Evolutionary conservation across 2,113 vertebrate genomes (phyloP).

Genomic region (Scortum barcoo): DNA sequence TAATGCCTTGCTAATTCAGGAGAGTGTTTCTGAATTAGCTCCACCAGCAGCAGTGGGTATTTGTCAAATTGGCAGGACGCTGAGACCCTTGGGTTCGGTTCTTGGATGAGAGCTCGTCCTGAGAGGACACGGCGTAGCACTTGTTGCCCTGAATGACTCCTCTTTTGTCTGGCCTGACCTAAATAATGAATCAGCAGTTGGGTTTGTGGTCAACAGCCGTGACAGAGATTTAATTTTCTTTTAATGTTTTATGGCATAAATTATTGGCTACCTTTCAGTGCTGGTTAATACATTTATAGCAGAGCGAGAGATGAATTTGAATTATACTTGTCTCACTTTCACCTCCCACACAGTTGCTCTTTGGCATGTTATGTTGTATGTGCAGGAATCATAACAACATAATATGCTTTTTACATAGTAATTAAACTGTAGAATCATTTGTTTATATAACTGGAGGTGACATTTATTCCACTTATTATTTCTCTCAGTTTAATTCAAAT

Average conservation of each 20-base stretch:
- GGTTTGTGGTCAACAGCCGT: conserved; percentile 2
- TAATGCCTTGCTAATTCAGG: conserved; percentile 35
- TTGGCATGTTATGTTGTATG: background rate
- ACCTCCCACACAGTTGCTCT: background rate
- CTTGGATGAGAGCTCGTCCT: conserved; percentile 45
- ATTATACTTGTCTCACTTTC: background rate
- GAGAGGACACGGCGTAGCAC: conserved; percentile 25
- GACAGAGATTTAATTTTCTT: background rate
- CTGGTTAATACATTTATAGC: background rate
- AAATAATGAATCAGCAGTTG: conserved; percentile 39
- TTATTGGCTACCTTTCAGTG: background rate
- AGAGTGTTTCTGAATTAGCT: conserved; percentile 44
- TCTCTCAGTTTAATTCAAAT: background rate
- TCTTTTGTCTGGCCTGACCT: conserved; percentile 39
- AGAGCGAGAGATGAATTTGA: background rate
- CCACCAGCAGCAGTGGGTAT: conserved; percentile 36
- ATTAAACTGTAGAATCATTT: background rate
- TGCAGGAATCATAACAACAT: background rate
- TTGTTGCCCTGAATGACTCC: conserved; percentile 42
- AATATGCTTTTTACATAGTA: background rate
- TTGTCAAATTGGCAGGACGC: conserved; percentile 58
- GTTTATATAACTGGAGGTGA: background rate
- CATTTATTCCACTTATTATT: background rate
- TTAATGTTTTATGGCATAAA: conserved; percentile 6
- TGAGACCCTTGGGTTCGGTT: conserved; percentile 46